A percentile compares a stretch with the other conserved stretches of the same genome.
These are phyloP conservation scores for Thomomys bottae DNA, from an alignment of 2,113 vertebrate species.

Conservation along the genomic window DNA sequence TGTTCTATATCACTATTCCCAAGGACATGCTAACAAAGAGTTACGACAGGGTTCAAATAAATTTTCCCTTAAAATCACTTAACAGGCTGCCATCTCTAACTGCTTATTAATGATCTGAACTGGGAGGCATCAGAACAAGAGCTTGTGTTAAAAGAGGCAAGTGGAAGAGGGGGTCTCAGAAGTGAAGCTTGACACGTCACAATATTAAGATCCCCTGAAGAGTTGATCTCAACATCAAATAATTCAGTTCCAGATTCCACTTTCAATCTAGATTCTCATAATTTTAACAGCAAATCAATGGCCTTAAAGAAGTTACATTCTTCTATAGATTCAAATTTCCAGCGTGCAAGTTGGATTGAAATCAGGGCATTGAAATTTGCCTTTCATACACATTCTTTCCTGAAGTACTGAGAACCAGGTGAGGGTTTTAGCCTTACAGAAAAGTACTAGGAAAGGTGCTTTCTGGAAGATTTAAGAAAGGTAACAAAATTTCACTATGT, in stretches of 20 bases:
- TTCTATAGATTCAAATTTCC: slow-evolving; percentile 39
- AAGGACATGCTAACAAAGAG: slow-evolving; percentile 56
- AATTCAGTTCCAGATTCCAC: not conserved
- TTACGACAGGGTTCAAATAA: slow-evolving; percentile 59
- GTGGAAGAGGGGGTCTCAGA: not conserved
- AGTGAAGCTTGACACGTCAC: slow-evolving; percentile 27
- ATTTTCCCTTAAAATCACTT: slow-evolving; percentile 67
- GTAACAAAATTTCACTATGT: not conserved
- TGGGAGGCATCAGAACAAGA: not conserved
- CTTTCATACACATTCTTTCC: not conserved
- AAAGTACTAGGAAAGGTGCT: not conserved
- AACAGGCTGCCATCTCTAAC: slow-evolving; percentile 40
- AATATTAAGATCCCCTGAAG: slow-evolving; percentile 47
- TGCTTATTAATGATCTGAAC: slow-evolving; percentile 63
- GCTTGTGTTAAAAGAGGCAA: slow-evolving; percentile 56
- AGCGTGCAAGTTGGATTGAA: not conserved
- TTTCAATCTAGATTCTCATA: slow-evolving; percentile 11
- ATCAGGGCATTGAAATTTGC: not conserved
- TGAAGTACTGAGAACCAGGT: not conserved
- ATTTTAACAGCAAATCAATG: slow-evolving; percentile 26
- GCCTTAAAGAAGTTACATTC: slow-evolving; percentile 41
- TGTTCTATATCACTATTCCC: slow-evolving; percentile 1
- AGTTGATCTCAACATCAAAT: slow-evolving; percentile 34
- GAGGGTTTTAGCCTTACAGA: not conserved
- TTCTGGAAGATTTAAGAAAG: not conserved